Percentiles rank a stretch among this genome's conserved stretches.
phyloP scores from a whole-genome alignment of 2,888 invertebrate species.

The Drosophila infuscata region DNA sequence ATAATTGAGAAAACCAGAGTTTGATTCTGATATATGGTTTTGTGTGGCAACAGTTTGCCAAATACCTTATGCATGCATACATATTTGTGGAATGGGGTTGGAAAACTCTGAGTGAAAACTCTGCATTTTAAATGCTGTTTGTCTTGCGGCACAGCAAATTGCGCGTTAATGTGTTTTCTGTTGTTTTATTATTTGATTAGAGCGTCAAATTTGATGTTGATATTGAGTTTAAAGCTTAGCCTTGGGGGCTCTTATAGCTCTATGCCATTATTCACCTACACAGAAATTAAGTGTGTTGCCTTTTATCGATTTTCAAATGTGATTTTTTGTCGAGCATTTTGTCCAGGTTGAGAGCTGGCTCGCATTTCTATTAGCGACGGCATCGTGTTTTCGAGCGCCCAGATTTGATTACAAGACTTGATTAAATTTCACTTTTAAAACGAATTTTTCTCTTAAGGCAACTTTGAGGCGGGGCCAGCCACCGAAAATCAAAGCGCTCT shows the following conservation, averaged over 20 bases:
- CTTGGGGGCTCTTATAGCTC: not conserved
- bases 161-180: conserved; percentile 73
- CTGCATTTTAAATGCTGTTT: conserved; percentile 39
- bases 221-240: conserved; percentile 69
- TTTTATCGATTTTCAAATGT: conserved; percentile 65
- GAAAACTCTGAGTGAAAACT: not conserved
- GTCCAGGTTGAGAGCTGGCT: conserved; percentile 35
- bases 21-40: conserved; percentile 8
- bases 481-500: conserved; percentile 47
- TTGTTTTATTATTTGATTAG: conserved; percentile 70
- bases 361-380: conserved; percentile 64
- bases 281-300: conserved; percentile 41
- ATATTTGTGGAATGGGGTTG: not conserved
- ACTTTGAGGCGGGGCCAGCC: not conserved
- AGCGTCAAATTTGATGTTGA: conserved; percentile 48
- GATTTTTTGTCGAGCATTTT: conserved; percentile 41
- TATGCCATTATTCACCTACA: not conserved
- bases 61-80: conserved; percentile 8
- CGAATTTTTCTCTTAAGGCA: conserved; percentile 32
- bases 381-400: conserved; percentile 39
- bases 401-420: conserved; percentile 74
- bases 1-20: conserved; percentile 31
- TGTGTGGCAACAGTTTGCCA: conserved; percentile 14
- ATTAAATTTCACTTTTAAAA: conserved; percentile 63
- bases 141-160: conserved; percentile 60